A percentile compares a stretch with the other conserved stretches of the same genome.
Evolutionary conservation across 2,113 vertebrate species (phyloP).

Genomic region (Circaetus gallicus): DNA sequence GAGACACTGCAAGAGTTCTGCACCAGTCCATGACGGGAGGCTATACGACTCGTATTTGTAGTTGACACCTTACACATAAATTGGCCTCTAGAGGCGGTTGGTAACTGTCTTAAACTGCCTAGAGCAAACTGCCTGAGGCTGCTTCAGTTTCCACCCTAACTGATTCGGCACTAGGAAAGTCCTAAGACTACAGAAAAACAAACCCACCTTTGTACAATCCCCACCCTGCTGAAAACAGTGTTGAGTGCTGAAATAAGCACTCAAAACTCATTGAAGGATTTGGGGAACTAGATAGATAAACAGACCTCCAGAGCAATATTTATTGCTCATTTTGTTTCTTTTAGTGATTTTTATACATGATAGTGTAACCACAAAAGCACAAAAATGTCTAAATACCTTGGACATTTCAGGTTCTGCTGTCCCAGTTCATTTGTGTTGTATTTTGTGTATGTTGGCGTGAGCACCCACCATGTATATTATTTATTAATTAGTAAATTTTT

Average conservation of each 20-base stretch:
- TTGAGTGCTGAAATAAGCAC: neutral
- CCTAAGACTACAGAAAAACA: neutral
- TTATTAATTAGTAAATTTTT: neutral
- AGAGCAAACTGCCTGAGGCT: constrained; percentile 16
- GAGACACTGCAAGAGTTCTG: neutral
- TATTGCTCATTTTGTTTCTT: neutral
- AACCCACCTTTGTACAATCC: neutral
- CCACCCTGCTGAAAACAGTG: neutral
- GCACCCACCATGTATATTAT: neutral
- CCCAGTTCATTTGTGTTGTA: neutral
- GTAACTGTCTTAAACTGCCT: constrained; percentile 13
- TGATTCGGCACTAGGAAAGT: neutral
- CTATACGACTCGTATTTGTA: neutral
- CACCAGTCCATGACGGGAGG: neutral
- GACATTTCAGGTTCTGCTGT: neutral
- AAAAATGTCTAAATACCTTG: neutral
- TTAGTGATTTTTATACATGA: neutral
- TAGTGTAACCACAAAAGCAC: neutral
- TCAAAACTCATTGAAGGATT: neutral
- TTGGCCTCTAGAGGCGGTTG: neutral
- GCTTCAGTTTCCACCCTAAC: neutral
- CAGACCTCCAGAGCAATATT: neutral
- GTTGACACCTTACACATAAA: constrained; percentile 24
- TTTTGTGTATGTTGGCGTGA: neutral
- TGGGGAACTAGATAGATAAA: neutral